Evolutionary conservation across 2,888 invertebrate species (phyloP).

Genomic region (Leucophenga montana): DNA sequence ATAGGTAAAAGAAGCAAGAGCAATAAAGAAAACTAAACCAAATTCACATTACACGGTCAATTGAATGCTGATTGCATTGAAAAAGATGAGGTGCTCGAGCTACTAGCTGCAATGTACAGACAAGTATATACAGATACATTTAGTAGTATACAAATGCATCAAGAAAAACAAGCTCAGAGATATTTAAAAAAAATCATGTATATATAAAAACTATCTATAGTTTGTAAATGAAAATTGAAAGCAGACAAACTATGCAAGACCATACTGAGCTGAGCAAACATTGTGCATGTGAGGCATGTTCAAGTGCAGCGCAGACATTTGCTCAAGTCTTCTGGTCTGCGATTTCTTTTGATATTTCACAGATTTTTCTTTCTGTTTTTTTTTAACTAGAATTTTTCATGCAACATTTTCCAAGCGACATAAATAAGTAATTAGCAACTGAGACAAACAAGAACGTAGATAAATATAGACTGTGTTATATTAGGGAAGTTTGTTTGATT

Average conservation of each 20-base stretch:
- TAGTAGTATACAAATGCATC: too few relatives aligned
- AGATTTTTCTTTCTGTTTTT: background rate
- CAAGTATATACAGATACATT: too few relatives aligned
- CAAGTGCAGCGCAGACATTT: constrained; percentile 5
- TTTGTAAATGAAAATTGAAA: constrained; percentile 19
- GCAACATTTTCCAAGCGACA: constrained; percentile 39
- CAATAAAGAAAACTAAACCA: constrained; percentile 18
- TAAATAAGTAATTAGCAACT: constrained; percentile 60
- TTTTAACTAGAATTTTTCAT: constrained; percentile 9
- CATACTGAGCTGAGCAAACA: constrained; percentile 1
- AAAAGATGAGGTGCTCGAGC: constrained; percentile 34
- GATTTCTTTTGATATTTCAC: background rate
- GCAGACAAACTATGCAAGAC: constrained; percentile 2
- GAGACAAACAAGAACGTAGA: background rate
- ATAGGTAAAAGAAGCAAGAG: constrained; percentile 3
- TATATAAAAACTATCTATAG: background rate
- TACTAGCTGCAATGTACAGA: too few relatives aligned
- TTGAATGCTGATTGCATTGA: constrained; percentile 60
- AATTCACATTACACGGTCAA: constrained; percentile 59
- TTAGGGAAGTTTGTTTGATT: too few relatives aligned
- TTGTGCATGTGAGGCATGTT: constrained; percentile 13
- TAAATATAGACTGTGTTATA: background rate
- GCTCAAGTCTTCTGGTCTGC: background rate
- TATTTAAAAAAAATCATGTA: too few relatives aligned
- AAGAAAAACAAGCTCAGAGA: too few relatives aligned